Conservation (phyloP, 2,113 vertebrate species). For the Gopherus flavomarginatus region DNA sequence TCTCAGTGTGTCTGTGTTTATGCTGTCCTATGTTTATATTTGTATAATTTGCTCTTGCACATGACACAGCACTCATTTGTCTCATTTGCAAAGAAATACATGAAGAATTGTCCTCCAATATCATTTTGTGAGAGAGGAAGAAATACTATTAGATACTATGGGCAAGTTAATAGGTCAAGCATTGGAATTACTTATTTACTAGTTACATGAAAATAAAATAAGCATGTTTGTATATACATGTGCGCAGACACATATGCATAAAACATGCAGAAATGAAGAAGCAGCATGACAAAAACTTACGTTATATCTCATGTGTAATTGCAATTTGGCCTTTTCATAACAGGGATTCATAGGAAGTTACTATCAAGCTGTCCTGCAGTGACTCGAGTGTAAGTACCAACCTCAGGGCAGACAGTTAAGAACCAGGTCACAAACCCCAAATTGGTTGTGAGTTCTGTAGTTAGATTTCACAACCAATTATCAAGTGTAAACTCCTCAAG, state of each 20-base stretch:
- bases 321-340: background rate
- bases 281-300: background rate
- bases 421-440: background rate
- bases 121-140: constrained; percentile 29
- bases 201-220: background rate
- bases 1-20: background rate
- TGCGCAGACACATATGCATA: background rate
- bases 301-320: background rate
- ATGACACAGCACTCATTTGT: constrained; percentile 13
- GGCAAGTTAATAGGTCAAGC: constrained; percentile 11
- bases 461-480: background rate
- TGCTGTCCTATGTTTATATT: constrained; percentile 27
- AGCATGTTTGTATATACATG: background rate
- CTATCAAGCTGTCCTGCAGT: background rate
- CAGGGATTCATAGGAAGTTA: background rate
- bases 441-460: background rate
- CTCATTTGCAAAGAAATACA: constrained; percentile 4
- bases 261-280: background rate
- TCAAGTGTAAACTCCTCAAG: background rate
- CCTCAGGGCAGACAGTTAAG: background rate
- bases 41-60: constrained; percentile 9
- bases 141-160: background rate
- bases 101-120: constrained; percentile 1
- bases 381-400: background rate
- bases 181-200: background rate